Conservation (phyloP, 1,140 invertebrate species). For the Doryteuthis pealeii region DNA sequence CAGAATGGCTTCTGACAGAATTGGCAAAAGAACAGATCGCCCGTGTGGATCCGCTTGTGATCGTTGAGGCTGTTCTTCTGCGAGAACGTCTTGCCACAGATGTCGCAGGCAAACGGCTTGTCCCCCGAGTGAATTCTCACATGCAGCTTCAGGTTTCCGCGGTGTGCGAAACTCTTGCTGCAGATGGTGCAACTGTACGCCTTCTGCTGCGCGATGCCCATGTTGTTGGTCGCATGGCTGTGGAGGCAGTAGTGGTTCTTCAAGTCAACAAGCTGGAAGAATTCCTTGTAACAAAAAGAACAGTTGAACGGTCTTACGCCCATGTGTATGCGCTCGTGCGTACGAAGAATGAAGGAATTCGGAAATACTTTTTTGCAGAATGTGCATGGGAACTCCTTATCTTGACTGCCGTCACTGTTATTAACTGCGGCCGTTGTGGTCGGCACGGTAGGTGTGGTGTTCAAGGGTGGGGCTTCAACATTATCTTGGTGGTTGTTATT, state of each 20-base stretch:
- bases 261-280: not conserved
- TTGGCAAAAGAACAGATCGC: conserved; percentile 74
- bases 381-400: not conserved
- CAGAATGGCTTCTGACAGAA: conserved; percentile 86
- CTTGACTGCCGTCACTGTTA: not conserved
- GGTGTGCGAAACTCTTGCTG: conserved; percentile 22
- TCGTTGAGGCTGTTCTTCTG: not conserved
- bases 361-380: conserved; percentile 1
- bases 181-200: conserved; percentile 82
- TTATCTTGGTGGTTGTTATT: not conserved
- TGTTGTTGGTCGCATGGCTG: conserved; percentile 14
- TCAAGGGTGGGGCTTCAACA: not conserved
- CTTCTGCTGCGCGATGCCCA: conserved; percentile 21
- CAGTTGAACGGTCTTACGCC: not conserved
- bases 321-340: not conserved
- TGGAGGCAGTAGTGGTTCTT: not conserved
- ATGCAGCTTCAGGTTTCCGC: conserved; percentile 63
- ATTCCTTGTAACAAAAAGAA: conserved; percentile 5
- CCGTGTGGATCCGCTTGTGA: conserved; percentile 1
- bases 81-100: conserved; percentile 53
- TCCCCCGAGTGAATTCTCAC: conserved; percentile 96
- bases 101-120: conserved; percentile 84
- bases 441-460: not conserved
- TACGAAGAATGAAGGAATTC: not conserved
- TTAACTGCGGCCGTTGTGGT: not conserved